phyloP scores from a whole-genome alignment of 35 echinoderm and acorn worm species.

The Heliocidaris tuberculata region DNA sequence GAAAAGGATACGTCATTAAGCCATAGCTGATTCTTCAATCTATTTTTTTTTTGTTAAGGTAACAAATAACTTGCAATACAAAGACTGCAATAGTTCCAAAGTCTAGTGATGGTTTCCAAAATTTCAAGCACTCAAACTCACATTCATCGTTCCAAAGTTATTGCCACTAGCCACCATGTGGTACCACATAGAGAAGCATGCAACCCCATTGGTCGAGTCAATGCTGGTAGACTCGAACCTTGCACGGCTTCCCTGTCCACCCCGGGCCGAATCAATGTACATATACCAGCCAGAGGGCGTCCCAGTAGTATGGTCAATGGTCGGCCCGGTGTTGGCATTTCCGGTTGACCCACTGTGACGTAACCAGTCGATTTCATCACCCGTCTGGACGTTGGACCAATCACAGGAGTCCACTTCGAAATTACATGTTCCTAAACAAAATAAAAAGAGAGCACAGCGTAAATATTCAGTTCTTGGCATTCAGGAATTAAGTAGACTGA shows the following conservation, averaged over 20 bases:
- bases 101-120: too few species aligned
- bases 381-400: slow-evolving; percentile 58
- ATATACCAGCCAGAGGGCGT: slow-evolving; percentile 41
- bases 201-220: not conserved
- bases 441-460: not conserved
- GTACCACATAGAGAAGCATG: not conserved
- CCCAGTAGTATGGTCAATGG: slow-evolving; percentile 84
- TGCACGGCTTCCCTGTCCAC: not conserved
- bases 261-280: slow-evolving; percentile 27
- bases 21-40: too few species aligned
- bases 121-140: not conserved
- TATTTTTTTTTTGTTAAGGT: too few species aligned
- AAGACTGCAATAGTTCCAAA: too few species aligned
- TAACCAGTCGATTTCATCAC: slow-evolving; percentile 69
- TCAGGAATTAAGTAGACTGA: too few species aligned
- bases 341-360: slow-evolving; percentile 49
- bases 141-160: not conserved
- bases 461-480: too few species aligned
- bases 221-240: slow-evolving; percentile 51
- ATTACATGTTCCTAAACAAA: slow-evolving; percentile 72
- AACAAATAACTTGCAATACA: too few species aligned
- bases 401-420: slow-evolving; percentile 78
- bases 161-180: slow-evolving; percentile 30
- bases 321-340: slow-evolving; percentile 56
- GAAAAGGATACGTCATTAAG: too few species aligned